Evolutionary conservation across 1,140 invertebrate genomes (phyloP), one percentile per base, ranked within the genome.

Genomic region (Conus betulinus): DNA sequence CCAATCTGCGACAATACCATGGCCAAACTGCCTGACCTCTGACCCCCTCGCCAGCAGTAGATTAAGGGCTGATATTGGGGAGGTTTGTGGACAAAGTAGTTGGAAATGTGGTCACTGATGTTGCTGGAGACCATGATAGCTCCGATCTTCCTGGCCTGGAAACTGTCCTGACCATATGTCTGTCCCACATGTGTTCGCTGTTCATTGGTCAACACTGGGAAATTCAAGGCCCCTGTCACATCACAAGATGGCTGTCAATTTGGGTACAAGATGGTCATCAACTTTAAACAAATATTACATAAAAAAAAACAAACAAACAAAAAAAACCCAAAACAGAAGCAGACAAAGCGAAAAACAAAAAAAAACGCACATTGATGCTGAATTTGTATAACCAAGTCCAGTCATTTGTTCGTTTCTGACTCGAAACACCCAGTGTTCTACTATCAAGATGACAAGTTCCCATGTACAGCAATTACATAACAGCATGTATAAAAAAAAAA

Each of bases 1-100:
- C 91, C 91, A 23, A 90, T 90, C 84, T 92, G 87, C 63, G 89
- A 88, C 51, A 92, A 76, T 23, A 92, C 89, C 3, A 88, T 86
- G 1, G 89, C 90, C 27, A 92, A 78, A 84, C 88, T 89, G n/a
- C 71, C 76, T 84, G 91, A 92, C 86, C 90, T 88, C 55, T 91
- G 90, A 83, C 91, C 91, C 79, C 91, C 91, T 67, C 90, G 78
- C 88, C 88, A 90, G 87, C 91, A 92, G 84, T 92, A 92, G 20
- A 92, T 76, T 27, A 92, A 53, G 27, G 91, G 91, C 10, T 23
- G 76, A 63, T 91, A 92, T 17, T 89, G 83, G 52, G 88, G 60
- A 52, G 76, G 79, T 90, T 92, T 92, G 55, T 87, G 57, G 20
- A 60, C 74, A 63, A 92, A 83, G 87, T 92, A 85, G 11, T 82